Evolutionary conservation across 1,140 invertebrate species (phyloP).

Genomic region (Ceratosolen solmsi): DNA sequence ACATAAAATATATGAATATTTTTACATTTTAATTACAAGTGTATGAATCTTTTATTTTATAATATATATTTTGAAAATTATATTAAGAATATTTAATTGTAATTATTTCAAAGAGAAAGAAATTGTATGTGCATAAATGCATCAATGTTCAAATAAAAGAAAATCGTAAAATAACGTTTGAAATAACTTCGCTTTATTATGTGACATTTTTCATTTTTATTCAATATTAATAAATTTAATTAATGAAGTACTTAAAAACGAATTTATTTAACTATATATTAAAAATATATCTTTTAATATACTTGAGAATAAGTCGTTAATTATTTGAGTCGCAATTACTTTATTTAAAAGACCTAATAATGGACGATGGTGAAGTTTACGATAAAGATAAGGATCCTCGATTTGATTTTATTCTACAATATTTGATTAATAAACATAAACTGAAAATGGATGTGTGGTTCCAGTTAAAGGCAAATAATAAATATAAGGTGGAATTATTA

Average conservation of each 20-base stretch:
- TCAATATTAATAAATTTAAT: background rate
- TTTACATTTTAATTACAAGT: background rate
- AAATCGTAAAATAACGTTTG: background rate
- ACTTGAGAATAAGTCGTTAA: background rate
- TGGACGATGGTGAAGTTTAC: conserved; percentile 55
- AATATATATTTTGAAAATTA: background rate
- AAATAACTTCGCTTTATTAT: conserved; percentile 18
- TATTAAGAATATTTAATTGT: background rate
- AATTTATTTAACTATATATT: background rate
- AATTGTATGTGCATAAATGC: too few species aligned
- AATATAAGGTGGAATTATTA: conserved; percentile 73
- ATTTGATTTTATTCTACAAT: conserved; percentile 64
- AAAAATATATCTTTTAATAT: conserved; percentile 1
- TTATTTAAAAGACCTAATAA: background rate
- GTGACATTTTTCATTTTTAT: conserved; percentile 9
- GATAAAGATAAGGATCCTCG: conserved; percentile 63
- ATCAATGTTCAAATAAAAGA: conserved; percentile 18
- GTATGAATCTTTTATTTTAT: too few species aligned
- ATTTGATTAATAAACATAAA: conserved; percentile 62
- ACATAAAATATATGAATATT: background rate
- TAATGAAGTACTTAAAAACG: background rate
- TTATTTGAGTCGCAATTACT: background rate
- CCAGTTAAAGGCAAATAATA: conserved; percentile 82
- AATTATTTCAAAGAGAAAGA: background rate
- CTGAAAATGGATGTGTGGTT: conserved; percentile 85